phyloP scores from a whole-genome alignment of 92 coral and sea anemone genomes.

The Meandrina meandrites region DNA sequence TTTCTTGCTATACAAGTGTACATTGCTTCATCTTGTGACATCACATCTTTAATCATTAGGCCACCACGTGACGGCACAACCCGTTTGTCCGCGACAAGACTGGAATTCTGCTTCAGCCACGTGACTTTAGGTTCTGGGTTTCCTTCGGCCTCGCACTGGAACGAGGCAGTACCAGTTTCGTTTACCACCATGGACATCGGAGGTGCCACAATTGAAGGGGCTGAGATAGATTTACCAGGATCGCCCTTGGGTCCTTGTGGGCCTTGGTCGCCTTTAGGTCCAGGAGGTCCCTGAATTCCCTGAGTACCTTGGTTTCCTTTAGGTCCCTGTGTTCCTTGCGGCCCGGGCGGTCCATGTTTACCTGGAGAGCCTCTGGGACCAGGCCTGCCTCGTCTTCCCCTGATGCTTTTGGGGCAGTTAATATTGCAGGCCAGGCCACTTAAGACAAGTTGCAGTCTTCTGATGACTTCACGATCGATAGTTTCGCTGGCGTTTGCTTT shows the following conservation, averaged over 20 bases:
- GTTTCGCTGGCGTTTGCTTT: not conserved
- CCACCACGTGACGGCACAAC: constrained; percentile 30
- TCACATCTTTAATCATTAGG: constrained; percentile 34
- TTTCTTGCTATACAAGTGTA: constrained; percentile 58
- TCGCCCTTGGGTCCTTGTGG: constrained; percentile 61
- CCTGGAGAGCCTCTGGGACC: constrained; percentile 13
- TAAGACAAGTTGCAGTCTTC: not conserved
- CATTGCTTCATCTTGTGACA: constrained; percentile 40
- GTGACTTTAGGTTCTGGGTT: constrained; percentile 66
- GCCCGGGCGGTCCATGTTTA: constrained; percentile 4
- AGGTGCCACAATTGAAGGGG: constrained; percentile 47
- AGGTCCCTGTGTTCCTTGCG: not conserved
- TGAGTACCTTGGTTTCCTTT: constrained; percentile 28
- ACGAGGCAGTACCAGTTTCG: constrained; percentile 42
- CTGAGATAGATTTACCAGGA: constrained; percentile 55
- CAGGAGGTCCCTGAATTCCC: constrained; percentile 59
- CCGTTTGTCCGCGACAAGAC: constrained; percentile 34
- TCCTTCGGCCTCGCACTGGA: constrained; percentile 59
- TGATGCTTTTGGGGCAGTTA: not conserved
- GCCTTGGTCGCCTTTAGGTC: constrained; percentile 35
- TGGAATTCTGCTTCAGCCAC: constrained; percentile 41
- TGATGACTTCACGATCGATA: not conserved
- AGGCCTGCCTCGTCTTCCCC: constrained; percentile 17
- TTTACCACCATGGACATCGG: constrained; percentile 47
- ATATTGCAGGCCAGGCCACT: not conserved